These are phyloP conservation scores for Drosophila mercatorum DNA, from an alignment of 2,888 invertebrate genomes.

Conservation along the genomic window DNA sequence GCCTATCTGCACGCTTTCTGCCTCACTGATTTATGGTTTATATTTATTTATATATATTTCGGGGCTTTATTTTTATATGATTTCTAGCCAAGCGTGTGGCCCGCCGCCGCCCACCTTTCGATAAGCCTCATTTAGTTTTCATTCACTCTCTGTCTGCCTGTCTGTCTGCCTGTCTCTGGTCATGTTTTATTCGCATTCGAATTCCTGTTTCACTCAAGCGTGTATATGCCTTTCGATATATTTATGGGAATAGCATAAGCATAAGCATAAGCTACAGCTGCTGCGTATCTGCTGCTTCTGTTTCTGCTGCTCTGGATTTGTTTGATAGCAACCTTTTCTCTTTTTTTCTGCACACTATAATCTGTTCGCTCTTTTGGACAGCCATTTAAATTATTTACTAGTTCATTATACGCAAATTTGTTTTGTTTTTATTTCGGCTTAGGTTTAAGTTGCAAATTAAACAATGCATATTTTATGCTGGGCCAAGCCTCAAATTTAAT, in stretches of 20 bases:
- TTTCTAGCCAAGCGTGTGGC: constrained; percentile 28
- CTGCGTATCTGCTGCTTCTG: constrained; percentile 4
- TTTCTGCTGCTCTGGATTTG: background rate
- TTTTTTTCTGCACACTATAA: constrained; percentile 23
- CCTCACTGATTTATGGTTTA: constrained; percentile 74
- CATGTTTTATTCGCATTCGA: constrained; percentile 17
- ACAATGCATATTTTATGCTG: constrained; percentile 40
- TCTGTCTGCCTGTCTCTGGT: background rate
- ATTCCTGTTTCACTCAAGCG: constrained; percentile 42
- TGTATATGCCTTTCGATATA: constrained; percentile 37
- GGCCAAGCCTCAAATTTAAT: background rate
- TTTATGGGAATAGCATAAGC: constrained; percentile 17
- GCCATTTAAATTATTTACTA: constrained; percentile 45
- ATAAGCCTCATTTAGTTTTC: constrained; percentile 76
- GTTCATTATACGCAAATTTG: constrained; percentile 39
- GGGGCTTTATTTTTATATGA: constrained; percentile 55
- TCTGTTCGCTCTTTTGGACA: constrained; percentile 21
- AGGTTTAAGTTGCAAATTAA: constrained; percentile 35
- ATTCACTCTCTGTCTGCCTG: constrained; percentile 41
- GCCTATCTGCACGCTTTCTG: constrained; percentile 68
- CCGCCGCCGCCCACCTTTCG: constrained; percentile 30
- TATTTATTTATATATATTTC: constrained; percentile 66
- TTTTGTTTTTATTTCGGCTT: constrained; percentile 8
- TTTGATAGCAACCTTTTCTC: constrained; percentile 30
- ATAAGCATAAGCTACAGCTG: constrained; percentile 24